Evolutionary conservation across 1,140 invertebrate genomes (phyloP), one percentile per base, ranked within the genome.

Genomic region (Pseudobourletiella spinata): DNA sequence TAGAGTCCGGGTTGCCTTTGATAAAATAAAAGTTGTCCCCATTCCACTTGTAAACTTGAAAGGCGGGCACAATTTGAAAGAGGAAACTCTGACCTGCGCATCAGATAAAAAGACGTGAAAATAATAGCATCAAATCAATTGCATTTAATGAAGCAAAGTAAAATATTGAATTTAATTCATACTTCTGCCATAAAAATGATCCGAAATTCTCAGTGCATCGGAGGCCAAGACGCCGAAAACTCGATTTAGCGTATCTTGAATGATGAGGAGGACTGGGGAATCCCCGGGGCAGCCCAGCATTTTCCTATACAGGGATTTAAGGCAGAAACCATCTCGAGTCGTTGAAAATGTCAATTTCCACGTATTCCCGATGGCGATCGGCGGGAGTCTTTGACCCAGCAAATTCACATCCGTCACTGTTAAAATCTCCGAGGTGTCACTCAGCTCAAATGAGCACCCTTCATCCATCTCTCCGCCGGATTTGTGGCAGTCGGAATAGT

Each of bases 11-110:
- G 77, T 94, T 93, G 67, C 95, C 95, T 76, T 96, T 93, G 69
- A 98, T 91, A 72, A 98, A 98, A 75, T 95, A 99, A 74, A 93
- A 84, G 77, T 99, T 99, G 67, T 97, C 91, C 2, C 96, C 96
- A n/a, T 92, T 95, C 96, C 95, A 99, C 68, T 87, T 86, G 81
- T 88, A 99, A 35, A 91, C 86, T 74, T 62, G 80, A 76, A 93
- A 89, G 72, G 84, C 85, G 42, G 88, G 86, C 32, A 70, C 20
- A 25, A 59, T 60, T 22, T 90, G 86, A 79, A 91, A 97, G 50
- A 99, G 82, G 68, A 96, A 85, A 24, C 93, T 95, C 76, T 98
- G 94, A 32, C 96, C 96, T 16, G 92, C 98, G n/a, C 18, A 57
- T 35, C 18, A 14, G 3, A 56, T 22, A 59, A 59, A 46, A 30